These are phyloP conservation scores for Orthosia incerta DNA, from an alignment of 2,888 invertebrate species.

Conservation along the genomic window DNA sequence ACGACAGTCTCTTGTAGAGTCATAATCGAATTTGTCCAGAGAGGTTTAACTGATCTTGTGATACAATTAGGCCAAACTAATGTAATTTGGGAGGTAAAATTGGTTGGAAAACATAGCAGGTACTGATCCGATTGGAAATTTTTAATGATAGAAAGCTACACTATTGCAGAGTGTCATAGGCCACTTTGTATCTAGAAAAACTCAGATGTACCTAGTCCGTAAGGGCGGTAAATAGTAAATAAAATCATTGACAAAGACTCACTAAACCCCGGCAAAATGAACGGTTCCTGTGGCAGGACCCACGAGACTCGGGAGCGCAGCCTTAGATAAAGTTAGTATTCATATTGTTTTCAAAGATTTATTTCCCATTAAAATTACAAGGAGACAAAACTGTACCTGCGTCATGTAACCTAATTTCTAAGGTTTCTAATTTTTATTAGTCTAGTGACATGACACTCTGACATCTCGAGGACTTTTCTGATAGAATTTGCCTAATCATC, in stretches of 20 bases:
- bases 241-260: too few relatives aligned
- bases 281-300: neutral
- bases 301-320: too few relatives aligned
- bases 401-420: neutral
- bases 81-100: neutral
- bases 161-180: neutral
- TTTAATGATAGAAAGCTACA: neutral
- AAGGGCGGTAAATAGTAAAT: too few relatives aligned
- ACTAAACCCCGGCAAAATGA: neutral
- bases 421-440: neutral
- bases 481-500: constrained; percentile 18
- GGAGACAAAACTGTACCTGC: neutral
- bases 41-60: neutral
- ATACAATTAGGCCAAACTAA: neutral
- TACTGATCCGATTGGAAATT: neutral
- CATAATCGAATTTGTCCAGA: constrained; percentile 12
- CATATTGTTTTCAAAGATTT: neutral
- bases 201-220: too few relatives aligned
- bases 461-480: constrained; percentile 13
- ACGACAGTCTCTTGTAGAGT: constrained; percentile 13
- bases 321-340: neutral
- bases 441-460: neutral
- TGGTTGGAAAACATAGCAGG: neutral
- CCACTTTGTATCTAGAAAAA: too few relatives aligned
- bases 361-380: neutral